phyloP scores from a whole-genome alignment of 2,797 vertebrate species.

The Molossus alvarezi region DNA sequence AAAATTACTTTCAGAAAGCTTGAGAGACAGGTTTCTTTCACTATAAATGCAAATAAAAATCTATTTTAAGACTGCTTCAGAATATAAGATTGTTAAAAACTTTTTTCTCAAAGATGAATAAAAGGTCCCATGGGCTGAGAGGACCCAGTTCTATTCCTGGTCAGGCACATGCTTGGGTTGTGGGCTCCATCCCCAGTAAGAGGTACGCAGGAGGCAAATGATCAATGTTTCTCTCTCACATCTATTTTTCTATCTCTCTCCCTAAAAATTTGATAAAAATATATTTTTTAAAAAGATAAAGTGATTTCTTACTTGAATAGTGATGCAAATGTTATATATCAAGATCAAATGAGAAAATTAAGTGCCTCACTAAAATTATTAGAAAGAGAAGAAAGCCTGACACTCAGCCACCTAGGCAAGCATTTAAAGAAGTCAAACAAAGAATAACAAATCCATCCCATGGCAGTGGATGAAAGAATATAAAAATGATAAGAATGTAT shows the following conservation, averaged over 20 bases:
- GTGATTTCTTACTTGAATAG: too few relatives aligned
- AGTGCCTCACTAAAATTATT: too few relatives aligned
- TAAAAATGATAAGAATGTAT: background rate
- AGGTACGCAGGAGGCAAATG: too few relatives aligned
- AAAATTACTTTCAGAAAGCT: slow-evolving; percentile 58
- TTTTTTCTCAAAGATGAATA: background rate
- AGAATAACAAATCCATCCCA: background rate
- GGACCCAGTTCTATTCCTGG: too few relatives aligned
- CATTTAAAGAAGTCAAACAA: background rate
- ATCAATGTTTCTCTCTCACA: too few relatives aligned
- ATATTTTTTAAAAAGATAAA: too few relatives aligned
- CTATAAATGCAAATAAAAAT: slow-evolving; percentile 66
- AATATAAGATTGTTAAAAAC: slow-evolving; percentile 20
- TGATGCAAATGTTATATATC: background rate
- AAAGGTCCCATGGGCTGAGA: background rate
- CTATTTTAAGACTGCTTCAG: slow-evolving; percentile 3
- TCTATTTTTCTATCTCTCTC: too few relatives aligned
- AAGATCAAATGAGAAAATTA: background rate
- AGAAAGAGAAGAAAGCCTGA: background rate
- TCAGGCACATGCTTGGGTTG: too few relatives aligned
- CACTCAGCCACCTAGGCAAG: background rate
- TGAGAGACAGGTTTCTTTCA: slow-evolving; percentile 25
- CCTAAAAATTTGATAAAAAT: too few relatives aligned
- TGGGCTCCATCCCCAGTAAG: too few relatives aligned
- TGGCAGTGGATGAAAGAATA: background rate